Conservation (phyloP, 2,113 vertebrate species). For the Nettapus auritus region DNA sequence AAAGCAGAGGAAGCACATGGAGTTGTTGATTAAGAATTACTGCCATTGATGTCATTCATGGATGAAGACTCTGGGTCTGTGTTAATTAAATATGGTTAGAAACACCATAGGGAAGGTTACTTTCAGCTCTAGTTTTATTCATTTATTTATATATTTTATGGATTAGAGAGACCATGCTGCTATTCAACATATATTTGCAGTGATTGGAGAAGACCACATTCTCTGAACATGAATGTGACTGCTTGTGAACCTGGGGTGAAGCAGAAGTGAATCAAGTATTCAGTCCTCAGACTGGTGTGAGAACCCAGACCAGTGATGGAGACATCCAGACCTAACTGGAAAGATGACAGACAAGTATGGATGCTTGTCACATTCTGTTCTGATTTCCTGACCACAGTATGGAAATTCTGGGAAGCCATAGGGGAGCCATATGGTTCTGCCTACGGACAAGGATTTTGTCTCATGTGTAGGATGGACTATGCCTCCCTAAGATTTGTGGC, state of each 20-base stretch:
- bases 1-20: background rate
- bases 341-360: background rate
- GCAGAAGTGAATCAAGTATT: background rate
- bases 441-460: background rate
- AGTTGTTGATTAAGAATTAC: background rate
- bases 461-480: background rate
- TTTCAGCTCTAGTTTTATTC: background rate
- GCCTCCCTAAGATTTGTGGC: background rate
- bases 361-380: too few species aligned
- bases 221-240: background rate
- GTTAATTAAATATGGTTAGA: background rate
- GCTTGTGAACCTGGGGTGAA: background rate
- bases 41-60: background rate
- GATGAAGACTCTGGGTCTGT: background rate
- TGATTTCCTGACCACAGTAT: background rate
- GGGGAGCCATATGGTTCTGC: background rate
- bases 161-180: background rate
- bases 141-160: background rate
- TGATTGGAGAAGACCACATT: background rate
- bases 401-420: background rate
- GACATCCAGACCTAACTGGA: background rate
- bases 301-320: background rate
- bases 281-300: background rate
- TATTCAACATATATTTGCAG: background rate
- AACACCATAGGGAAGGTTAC: background rate